Conservation (phyloP, 2,888 invertebrate genomes). For the Liopterus haemorrhoidalis region DNA sequence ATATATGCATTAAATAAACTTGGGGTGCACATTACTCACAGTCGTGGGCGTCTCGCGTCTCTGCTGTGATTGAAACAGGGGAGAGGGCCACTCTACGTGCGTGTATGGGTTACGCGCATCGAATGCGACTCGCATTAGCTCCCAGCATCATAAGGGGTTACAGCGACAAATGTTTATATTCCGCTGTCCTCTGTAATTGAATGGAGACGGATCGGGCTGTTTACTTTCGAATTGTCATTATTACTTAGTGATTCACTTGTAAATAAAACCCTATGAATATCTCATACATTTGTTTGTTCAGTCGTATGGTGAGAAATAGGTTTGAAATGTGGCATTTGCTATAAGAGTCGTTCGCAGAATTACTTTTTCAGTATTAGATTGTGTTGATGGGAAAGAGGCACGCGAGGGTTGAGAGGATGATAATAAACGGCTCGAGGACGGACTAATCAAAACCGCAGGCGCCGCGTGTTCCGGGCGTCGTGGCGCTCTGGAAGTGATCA, state of each 20-base stretch:
- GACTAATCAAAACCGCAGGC: conserved; percentile 21
- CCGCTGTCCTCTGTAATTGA: conserved; percentile 6
- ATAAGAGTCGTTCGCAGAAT: too few relatives aligned
- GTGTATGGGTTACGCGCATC: conserved; percentile 29
- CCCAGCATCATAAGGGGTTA: conserved; percentile 33
- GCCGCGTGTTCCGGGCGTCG: conserved; percentile 7
- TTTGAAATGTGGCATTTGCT: too few relatives aligned
- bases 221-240: background rate
- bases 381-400: too few relatives aligned
- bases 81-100: conserved; percentile 2
- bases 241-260: background rate
- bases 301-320: too few relatives aligned
- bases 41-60: conserved; percentile 40
- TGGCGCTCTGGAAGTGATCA: conserved; percentile 38
- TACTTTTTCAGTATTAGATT: too few relatives aligned
- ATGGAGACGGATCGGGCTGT: conserved; percentile 2
- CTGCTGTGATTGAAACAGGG: conserved; percentile 22
- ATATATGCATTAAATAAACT: conserved; percentile 45
- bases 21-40: conserved; percentile 39
- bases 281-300: background rate
- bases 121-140: conserved; percentile 35
- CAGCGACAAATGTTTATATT: conserved; percentile 19
- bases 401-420: too few relatives aligned
- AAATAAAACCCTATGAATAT: background rate
- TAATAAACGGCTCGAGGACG: conserved; percentile 15